Evolutionary conservation across 2,888 invertebrate genomes (phyloP).

Genomic region (Tetragnatha montana): DNA sequence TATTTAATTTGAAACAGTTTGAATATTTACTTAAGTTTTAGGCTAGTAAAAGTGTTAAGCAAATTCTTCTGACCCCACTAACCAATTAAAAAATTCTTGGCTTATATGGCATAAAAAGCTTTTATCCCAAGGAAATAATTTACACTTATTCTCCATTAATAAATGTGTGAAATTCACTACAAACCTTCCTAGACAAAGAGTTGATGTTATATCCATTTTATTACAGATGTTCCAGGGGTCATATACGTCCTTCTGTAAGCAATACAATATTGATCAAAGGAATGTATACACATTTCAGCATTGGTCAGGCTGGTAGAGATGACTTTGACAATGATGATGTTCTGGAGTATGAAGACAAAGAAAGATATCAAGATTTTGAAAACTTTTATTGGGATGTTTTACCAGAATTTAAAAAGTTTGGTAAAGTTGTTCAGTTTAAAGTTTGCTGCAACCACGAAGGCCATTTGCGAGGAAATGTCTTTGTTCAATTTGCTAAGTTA

Average conservation of each 20-base stretch:
- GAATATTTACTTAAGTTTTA: too few relatives aligned
- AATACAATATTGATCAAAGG: slow-evolving; percentile 85
- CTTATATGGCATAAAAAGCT: too few relatives aligned
- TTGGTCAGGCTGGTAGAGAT: slow-evolving; percentile 83
- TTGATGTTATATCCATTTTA: neutral
- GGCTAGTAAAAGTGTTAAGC: too few relatives aligned
- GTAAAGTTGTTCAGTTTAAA: slow-evolving; percentile 79
- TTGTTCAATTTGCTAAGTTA: slow-evolving; percentile 84
- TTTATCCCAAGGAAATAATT: too few relatives aligned
- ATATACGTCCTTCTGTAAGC: slow-evolving; percentile 86
- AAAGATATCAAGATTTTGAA: slow-evolving; percentile 86
- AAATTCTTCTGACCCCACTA: too few relatives aligned
- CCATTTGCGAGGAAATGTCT: slow-evolving; percentile 93
- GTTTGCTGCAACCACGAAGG: slow-evolving; percentile 89
- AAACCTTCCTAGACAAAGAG: too few relatives aligned
- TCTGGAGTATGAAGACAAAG: slow-evolving; percentile 89
- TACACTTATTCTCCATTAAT: too few relatives aligned
- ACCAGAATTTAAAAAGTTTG: slow-evolving; percentile 83
- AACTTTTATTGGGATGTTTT: slow-evolving; percentile 91
- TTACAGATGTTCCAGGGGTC: slow-evolving; percentile 81
- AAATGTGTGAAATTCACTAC: too few relatives aligned
- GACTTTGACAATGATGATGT: slow-evolving; percentile 88
- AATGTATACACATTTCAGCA: slow-evolving; percentile 89
- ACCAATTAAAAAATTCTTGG: too few relatives aligned
- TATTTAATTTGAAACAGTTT: too few relatives aligned